Percentiles rank a stretch among this genome's conserved stretches.
Conservation (phyloP, 2,888 invertebrate genomes). For the Chouioia cunea region DNA sequence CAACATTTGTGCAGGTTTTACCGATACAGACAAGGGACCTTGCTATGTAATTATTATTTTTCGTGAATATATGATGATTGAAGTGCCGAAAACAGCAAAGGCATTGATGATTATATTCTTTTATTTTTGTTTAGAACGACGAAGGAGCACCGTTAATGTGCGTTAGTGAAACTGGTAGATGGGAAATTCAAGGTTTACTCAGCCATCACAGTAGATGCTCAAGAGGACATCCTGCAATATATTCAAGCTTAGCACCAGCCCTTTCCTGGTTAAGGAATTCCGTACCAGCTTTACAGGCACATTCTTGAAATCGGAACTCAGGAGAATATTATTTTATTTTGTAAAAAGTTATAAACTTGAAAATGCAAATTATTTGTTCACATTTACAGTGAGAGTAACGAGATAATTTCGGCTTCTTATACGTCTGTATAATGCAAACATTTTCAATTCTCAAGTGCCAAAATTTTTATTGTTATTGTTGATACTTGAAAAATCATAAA, state of each 20-base stretch:
- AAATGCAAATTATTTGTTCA: conserved; percentile 29
- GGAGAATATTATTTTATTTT: conserved; percentile 6
- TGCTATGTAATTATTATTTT: conserved; percentile 72
- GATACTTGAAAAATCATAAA: conserved; percentile 24
- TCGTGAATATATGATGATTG: neutral
- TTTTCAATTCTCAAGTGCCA: conserved; percentile 44
- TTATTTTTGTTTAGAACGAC: conserved; percentile 71
- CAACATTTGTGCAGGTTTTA: conserved; percentile 74
- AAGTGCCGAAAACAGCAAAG: neutral
- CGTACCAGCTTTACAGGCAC: conserved; percentile 62
- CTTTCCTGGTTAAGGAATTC: conserved; percentile 64
- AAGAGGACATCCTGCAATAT: conserved; percentile 73
- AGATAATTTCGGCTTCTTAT: neutral
- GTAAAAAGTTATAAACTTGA: conserved; percentile 40
- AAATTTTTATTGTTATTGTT: conserved; percentile 24
- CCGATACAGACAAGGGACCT: conserved; percentile 71
- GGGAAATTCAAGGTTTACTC: conserved; percentile 75
- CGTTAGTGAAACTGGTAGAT: conserved; percentile 70
- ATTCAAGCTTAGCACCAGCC: conserved; percentile 65
- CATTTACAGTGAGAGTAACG: conserved; percentile 11
- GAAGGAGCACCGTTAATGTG: conserved; percentile 79
- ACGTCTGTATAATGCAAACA: conserved; percentile 23
- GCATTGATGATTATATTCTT: neutral
- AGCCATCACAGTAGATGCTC: conserved; percentile 75
- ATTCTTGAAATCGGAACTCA: conserved; percentile 53